Percentiles rank a stretch among this genome's conserved stretches.
phyloP scores from a whole-genome alignment of 1,140 invertebrate genomes.

The Drosophila pachea region DNA sequence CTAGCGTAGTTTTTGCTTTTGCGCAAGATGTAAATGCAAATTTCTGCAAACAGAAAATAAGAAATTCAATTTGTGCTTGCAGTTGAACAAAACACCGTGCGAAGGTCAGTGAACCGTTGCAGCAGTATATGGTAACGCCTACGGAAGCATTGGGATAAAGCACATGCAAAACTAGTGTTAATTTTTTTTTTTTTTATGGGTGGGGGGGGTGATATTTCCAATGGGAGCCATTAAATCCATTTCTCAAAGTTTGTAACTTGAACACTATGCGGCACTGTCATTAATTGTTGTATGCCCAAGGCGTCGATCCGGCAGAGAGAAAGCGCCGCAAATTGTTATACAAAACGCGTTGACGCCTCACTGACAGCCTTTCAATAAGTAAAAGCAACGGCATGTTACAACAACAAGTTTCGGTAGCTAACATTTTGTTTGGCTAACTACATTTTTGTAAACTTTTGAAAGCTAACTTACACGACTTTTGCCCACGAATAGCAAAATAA shows the following conservation, averaged over 20 bases:
- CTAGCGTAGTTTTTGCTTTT: constrained; percentile 26
- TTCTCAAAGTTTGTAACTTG: constrained; percentile 32
- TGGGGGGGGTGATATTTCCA: constrained; percentile 48
- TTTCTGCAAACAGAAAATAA: constrained; percentile 59
- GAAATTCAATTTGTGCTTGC: constrained; percentile 41
- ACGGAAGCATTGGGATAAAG: constrained; percentile 12
- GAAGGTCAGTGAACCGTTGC: constrained; percentile 39
- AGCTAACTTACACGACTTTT: too few relatives aligned
- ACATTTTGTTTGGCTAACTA: too few relatives aligned
- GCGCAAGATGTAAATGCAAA: constrained; percentile 72
- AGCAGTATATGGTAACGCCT: neutral
- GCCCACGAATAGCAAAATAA: neutral
- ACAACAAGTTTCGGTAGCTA: constrained; percentile 23
- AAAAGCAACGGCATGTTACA: constrained; percentile 12
- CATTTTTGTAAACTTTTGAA: too few relatives aligned
- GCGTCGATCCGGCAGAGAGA: constrained; percentile 46
- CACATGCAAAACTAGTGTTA: constrained; percentile 48
- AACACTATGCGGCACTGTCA: neutral
- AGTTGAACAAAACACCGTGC: constrained; percentile 36
- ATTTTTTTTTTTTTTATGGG: constrained; percentile 20
- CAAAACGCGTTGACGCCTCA: constrained; percentile 52
- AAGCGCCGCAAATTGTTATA: constrained; percentile 66
- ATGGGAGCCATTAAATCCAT: constrained; percentile 73
- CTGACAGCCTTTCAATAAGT: constrained; percentile 34
- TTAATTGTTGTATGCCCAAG: neutral